Conservation (phyloP, 2,888 invertebrate genomes). For the Polymixis flavicincta region DNA sequence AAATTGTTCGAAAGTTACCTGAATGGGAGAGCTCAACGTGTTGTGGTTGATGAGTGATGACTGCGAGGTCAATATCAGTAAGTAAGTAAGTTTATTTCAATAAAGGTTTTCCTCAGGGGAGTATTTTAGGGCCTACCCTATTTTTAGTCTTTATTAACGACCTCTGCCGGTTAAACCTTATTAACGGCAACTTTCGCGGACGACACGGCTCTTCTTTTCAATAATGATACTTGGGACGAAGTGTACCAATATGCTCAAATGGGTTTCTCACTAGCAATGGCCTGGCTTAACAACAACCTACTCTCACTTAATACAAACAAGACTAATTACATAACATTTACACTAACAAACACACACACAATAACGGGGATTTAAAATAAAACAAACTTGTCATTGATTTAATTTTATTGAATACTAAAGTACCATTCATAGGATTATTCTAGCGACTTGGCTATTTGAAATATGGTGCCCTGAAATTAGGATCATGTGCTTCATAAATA, state of each 20-base stretch:
- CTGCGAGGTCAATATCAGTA: conserved; percentile 17
- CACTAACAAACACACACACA: neutral
- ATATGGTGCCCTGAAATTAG: neutral
- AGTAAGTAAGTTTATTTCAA: too few relatives aligned
- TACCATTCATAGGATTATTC: neutral
- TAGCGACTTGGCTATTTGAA: neutral
- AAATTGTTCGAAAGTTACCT: conserved; percentile 1
- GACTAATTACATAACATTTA: neutral
- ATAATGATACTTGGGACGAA: too few relatives aligned
- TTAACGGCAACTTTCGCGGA: conserved; percentile 34
- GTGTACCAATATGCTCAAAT: conserved; percentile 14
- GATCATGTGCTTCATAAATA: neutral
- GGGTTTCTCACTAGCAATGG: too few relatives aligned
- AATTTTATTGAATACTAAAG: conserved; percentile 16
- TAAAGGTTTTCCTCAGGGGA: conserved; percentile 18
- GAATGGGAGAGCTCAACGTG: too few relatives aligned
- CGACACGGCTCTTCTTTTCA: too few relatives aligned
- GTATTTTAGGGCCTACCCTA: neutral
- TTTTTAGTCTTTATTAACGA: conserved; percentile 32
- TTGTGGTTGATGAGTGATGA: neutral
- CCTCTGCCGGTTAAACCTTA: conserved; percentile 9
- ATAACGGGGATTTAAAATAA: conserved; percentile 1
- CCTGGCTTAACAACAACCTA: too few relatives aligned
- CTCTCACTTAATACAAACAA: too few relatives aligned
- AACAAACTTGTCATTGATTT: neutral